Percentiles rank a stretch among this genome's conserved stretches.
Evolutionary conservation across 2,113 vertebrate genomes (phyloP).

Genomic region (Mobula birostris): DNA sequence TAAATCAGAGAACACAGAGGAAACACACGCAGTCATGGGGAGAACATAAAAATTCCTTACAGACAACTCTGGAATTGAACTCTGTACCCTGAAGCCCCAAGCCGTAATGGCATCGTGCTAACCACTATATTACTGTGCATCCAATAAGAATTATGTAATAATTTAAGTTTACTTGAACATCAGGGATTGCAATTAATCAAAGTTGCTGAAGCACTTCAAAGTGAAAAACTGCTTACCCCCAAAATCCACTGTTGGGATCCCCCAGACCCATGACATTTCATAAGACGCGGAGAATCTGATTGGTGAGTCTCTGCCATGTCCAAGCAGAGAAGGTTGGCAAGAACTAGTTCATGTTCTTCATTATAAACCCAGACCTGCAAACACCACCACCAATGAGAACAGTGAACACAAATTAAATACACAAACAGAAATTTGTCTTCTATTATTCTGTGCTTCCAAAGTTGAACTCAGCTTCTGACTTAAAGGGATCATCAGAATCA

Average conservation of each 20-base stretch:
- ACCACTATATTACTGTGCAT: no score
- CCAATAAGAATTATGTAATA: neutral
- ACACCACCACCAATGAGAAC: neutral
- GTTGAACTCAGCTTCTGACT: no score
- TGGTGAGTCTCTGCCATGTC: slow-evolving; percentile 85
- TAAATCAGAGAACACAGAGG: no score
- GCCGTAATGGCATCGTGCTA: no score
- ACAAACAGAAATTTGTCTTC: neutral
- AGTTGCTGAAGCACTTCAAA: neutral
- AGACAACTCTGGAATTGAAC: no score
- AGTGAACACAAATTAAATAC: neutral
- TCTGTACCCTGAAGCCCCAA: no score
- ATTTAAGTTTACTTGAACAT: neutral
- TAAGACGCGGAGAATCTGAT: slow-evolving; percentile 77
- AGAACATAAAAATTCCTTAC: no score
- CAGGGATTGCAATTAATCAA: neutral
- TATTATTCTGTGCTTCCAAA: no score
- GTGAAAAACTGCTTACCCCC: slow-evolving; percentile 60
- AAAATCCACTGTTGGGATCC: slow-evolving; percentile 92
- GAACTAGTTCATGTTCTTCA: slow-evolving; percentile 81
- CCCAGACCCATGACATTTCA: slow-evolving; percentile 93
- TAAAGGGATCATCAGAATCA: no score
- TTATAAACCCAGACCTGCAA: slow-evolving; percentile 80
- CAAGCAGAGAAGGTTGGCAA: slow-evolving; percentile 82
- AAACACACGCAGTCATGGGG: no score